Base-by-base conservation (phyloP, 1,140 invertebrate genomes). In the Drosophila takahashii region DNA sequence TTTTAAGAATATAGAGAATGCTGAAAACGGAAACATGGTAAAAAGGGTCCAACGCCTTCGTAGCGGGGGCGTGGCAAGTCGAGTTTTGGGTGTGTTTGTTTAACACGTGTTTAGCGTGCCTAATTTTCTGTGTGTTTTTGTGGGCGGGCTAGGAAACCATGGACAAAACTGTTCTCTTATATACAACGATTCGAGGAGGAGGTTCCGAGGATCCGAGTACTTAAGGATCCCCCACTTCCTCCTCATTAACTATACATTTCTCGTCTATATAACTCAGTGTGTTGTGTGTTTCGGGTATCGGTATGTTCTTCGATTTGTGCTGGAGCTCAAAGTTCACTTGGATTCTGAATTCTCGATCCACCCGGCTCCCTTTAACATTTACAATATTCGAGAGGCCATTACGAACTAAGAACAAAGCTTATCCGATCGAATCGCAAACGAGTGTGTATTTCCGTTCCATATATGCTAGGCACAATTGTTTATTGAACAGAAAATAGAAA, bases 151-250 rank as follows among this genome's bases (percentile, higher is more conserved):
- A 45, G 67, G 67, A 71, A 71, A 71, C 67, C 67, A 70, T 71
- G 67, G 64, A 71, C 34, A 71, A 71, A 71, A 70, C 67, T 71
- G 66, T 56, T 39, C 60, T 70, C 26, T 66, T 71, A 71, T 71
- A 66, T 71, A 71, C 66, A 70, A 70, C 66, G 51, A 69, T 69
- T 54, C 26, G 32, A 22, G 37, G 26, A 51, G 34, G 42, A 66
- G 34, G 26, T 32, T 27, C 32, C 16, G 11, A 27, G 36, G 54
- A 27, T 26, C 52, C 51, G 2, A n/a, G n/a, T n/a, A n/a, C n/a
- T n/a, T n/a, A n/a, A 5, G 13, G 18, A 53, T 22, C 11, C 22
- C 34, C 15, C 16, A 10, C 29, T 60, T 8, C 50, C 32, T 27
- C 50, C 50, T 22, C 58, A 22, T 37, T 27, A 27, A 27, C 57